Conservation (phyloP, 2,888 invertebrate genomes). For the Sussaba pulchella region DNA sequence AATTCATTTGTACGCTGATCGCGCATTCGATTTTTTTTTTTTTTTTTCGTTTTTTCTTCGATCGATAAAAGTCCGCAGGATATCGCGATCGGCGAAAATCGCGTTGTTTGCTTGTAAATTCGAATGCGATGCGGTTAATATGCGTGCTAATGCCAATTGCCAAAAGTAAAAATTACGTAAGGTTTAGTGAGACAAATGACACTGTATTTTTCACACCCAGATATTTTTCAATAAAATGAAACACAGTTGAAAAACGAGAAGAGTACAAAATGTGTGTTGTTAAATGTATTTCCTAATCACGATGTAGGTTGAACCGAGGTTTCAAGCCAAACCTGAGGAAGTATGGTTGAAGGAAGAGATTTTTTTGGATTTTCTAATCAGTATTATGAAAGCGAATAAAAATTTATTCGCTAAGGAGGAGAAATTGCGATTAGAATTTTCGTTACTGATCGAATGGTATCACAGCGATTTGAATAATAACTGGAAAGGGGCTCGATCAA, state of each 20-base stretch:
- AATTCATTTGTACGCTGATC: conserved; percentile 18
- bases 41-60: neutral
- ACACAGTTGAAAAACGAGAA: conserved; percentile 70
- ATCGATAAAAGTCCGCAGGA: conserved; percentile 12
- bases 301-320: conserved; percentile 1
- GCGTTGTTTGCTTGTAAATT: conserved; percentile 27
- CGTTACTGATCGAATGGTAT: too few species aligned
- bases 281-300: neutral
- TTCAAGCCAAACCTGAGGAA: neutral
- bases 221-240: conserved; percentile 83
- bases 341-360: too few species aligned
- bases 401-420: too few species aligned
- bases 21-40: neutral
- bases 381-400: too few species aligned
- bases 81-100: conserved; percentile 16
- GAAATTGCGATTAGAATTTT: too few species aligned
- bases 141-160: conserved; percentile 73
- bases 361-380: too few species aligned
- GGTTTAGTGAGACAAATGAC: conserved; percentile 73
- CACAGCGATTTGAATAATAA: too few species aligned
- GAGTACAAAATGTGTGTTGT: conserved; percentile 4
- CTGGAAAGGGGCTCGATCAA: too few species aligned
- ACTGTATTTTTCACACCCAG: conserved; percentile 82
- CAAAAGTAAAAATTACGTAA: conserved; percentile 67
- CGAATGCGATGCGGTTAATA: conserved; percentile 30